Base-by-base conservation (phyloP, 1,140 invertebrate genomes). In the Diplogasteroides magnus region DNA sequence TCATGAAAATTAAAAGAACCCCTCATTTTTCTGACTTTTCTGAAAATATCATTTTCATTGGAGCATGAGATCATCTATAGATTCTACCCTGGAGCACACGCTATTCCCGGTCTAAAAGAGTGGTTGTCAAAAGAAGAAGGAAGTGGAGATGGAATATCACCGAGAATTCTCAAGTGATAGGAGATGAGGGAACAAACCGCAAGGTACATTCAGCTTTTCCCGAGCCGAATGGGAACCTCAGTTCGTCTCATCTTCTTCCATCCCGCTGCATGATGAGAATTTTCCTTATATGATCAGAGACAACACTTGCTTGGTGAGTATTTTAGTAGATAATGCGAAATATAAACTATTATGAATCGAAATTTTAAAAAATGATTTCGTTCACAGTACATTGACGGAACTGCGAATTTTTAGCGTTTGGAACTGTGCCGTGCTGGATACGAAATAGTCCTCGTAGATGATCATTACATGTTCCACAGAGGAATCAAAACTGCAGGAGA, bases 211-310 rank as follows among this genome's bases (percentile, higher is more conserved):
- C 37, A 11, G 6, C 37, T 48, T 48, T 11, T 48, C 37, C 37
- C 37, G 37, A 11, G 6, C 37, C 37, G 6, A 6, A 48, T 48
- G 37, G 37, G 37, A 48, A 48, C 37, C 37, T 48, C 37, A 48
- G 19, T 48, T 48, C 37, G 37, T 48, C 19, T 48, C 37, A 11
- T 19, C 37, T 19, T 48, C 37, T 48, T 48, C 37, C 37, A 48
- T 48, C 19, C 37, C 37, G 19, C 19, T 11, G 6, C 37, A 48
- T 19, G 37, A 48, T 19, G 37, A 48, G 19, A 6, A 48, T 11
- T 48, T 48, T 48, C 37, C 37, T 48, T 48, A 48, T 48, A 48
- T 48, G 37, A 48, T 48, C 37, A 48, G 37, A 48, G 37, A 48
- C 37, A 48, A 48, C 19, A 48, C 37, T 48, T 48, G 37, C 19